Evolutionary conservation across 1,140 invertebrate genomes (phyloP).

Genomic region (Dysdera silvatica): DNA sequence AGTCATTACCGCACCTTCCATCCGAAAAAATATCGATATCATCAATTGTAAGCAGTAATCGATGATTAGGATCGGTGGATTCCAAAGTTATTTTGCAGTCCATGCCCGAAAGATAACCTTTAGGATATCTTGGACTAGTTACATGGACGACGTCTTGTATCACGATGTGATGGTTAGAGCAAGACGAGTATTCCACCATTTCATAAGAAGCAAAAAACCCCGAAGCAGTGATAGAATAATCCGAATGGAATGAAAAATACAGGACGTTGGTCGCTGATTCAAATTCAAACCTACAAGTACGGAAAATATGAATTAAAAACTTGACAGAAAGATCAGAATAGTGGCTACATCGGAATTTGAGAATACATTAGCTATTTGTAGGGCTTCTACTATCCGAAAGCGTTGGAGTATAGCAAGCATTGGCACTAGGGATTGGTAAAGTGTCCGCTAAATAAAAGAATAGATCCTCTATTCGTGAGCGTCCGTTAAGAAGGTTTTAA

Average conservation of each 20-base stretch:
- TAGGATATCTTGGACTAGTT: conserved; percentile 60
- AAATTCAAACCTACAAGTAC: conserved; percentile 45
- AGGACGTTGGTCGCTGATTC: conserved; percentile 54
- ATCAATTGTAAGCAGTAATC: conserved; percentile 54
- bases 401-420: too few relatives aligned
- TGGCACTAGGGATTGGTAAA: too few relatives aligned
- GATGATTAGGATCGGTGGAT: conserved; percentile 52
- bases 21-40: conserved; percentile 47
- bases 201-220: conserved; percentile 60
- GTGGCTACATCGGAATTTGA: too few relatives aligned
- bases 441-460: too few relatives aligned
- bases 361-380: too few relatives aligned
- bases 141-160: conserved; percentile 10
- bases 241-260: conserved; percentile 58
- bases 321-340: too few relatives aligned
- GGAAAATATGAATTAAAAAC: too few relatives aligned
- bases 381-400: too few relatives aligned
- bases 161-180: conserved; percentile 37
- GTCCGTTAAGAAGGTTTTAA: too few relatives aligned
- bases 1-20: conserved; percentile 2
- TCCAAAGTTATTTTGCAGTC: conserved; percentile 59
- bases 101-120: conserved; percentile 56
- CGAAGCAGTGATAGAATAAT: conserved; percentile 57
- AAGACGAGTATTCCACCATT: conserved; percentile 57
- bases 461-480: too few relatives aligned